These are phyloP conservation scores for Dasysyrphus tricinctus DNA, from an alignment of 2,888 invertebrate genomes.

Conservation along the genomic window DNA sequence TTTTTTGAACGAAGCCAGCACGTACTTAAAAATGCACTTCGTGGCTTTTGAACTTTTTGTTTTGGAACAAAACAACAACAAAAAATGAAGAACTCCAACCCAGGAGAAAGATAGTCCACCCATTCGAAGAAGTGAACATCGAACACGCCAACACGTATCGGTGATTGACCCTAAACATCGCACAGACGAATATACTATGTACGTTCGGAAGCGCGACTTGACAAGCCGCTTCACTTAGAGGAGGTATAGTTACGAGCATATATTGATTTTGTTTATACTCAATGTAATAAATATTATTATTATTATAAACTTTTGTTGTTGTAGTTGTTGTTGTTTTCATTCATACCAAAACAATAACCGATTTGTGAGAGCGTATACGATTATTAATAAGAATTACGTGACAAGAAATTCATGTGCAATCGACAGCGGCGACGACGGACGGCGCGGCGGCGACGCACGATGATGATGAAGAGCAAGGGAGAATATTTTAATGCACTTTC, in stretches of 20 bases:
- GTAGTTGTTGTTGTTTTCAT: constrained; percentile 18
- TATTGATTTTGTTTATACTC: constrained; percentile 27
- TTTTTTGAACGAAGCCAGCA: constrained; percentile 27
- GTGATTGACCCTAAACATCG: constrained; percentile 74
- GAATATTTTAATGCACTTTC: constrained; percentile 21
- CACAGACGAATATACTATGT: constrained; percentile 38
- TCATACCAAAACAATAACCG: constrained; percentile 51
- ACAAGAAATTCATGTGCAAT: constrained; percentile 64
- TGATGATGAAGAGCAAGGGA: neutral
- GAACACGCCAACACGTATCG: constrained; percentile 68
- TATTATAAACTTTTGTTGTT: neutral
- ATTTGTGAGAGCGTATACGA: constrained; percentile 69
- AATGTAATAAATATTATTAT: constrained; percentile 39
- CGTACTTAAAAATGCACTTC: constrained; percentile 49
- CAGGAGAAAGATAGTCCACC: constrained; percentile 31
- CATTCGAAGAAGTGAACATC: constrained; percentile 30
- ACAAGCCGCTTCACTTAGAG: constrained; percentile 29
- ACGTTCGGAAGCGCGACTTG: constrained; percentile 62
- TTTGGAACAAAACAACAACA: constrained; percentile 9
- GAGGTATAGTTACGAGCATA: neutral
- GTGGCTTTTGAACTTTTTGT: constrained; percentile 4
- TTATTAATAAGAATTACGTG: constrained; percentile 75
- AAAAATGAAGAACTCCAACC: constrained; percentile 19
- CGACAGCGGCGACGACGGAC: neutral
- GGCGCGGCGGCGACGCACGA: no score